Conservation (phyloP, 2,113 vertebrate species). For the Perognathus longimembris region DNA sequence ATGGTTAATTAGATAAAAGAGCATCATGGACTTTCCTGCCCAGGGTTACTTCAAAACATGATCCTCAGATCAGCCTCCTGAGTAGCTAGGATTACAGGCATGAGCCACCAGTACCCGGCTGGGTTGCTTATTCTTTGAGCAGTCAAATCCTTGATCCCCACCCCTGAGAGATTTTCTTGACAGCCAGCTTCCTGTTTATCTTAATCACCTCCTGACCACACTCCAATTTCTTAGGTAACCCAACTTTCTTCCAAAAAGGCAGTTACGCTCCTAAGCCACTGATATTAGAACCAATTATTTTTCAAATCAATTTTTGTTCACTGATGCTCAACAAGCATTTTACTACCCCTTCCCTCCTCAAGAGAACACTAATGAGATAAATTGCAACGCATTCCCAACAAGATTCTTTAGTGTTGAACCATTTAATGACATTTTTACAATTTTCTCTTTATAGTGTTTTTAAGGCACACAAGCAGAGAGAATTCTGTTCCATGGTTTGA, state of each 20-base stretch:
- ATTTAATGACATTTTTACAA: conserved; percentile 25
- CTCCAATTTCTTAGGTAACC: neutral
- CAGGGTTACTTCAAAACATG: no score
- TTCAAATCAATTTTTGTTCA: conserved; percentile 50
- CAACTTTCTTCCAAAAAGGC: conserved; percentile 6
- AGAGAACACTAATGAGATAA: neutral
- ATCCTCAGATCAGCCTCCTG: no score
- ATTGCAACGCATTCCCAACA: conserved; percentile 26
- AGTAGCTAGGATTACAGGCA: no score
- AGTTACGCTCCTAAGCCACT: conserved; percentile 18
- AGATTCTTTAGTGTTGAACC: neutral
- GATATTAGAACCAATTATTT: conserved; percentile 14
- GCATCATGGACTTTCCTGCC: no score
- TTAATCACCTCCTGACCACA: neutral
- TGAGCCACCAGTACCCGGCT: no score
- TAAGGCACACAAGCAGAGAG: conserved; percentile 19
- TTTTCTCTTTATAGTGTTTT: conserved; percentile 52
- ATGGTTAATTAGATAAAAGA: no score
- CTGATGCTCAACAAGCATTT: neutral
- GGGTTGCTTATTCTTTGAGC: conserved; percentile 13
- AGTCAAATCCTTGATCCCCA: neutral
- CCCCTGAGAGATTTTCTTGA: neutral
- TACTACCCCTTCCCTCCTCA: neutral
- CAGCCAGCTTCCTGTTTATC: neutral
- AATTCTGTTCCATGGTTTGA: conserved; percentile 6